phyloP scores from a whole-genome alignment of 2,113 vertebrate genomes.

The Microcebus griseorufus region DNA sequence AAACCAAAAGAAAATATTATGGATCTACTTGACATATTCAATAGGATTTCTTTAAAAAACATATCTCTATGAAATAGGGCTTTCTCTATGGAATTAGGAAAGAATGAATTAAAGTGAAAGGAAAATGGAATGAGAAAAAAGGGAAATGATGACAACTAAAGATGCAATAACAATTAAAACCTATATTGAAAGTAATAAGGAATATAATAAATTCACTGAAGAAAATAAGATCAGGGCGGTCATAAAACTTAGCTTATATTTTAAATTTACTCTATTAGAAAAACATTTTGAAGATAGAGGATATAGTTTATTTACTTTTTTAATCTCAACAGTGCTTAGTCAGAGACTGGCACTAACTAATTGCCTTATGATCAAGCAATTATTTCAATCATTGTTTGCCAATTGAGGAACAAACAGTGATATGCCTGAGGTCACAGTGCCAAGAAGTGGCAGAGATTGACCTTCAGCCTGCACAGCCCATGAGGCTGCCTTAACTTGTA shows the following conservation, averaged over 20 bases:
- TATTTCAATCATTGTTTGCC: background rate
- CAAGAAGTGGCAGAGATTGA: background rate
- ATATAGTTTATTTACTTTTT: background rate
- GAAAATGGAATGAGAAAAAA: background rate
- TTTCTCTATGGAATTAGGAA: background rate
- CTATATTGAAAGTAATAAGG: background rate
- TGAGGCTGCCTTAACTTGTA: background rate
- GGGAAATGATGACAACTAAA: background rate
- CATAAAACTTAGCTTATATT: background rate
- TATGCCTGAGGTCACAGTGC: background rate
- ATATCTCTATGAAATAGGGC: background rate
- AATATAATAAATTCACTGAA: background rate
- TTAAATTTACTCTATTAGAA: conserved; percentile 22
- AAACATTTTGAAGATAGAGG: background rate
- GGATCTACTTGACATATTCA: background rate
- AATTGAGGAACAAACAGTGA: background rate
- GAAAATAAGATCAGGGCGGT: background rate
- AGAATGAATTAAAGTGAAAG: background rate
- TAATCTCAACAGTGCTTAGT: background rate
- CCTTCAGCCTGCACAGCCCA: background rate
- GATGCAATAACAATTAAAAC: background rate
- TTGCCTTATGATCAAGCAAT: background rate
- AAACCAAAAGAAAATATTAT: conserved; percentile 20
- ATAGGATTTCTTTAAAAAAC: background rate
- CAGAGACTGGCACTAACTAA: background rate